Base-by-base conservation (phyloP, 2,797 vertebrate genomes). In the Lagocephalus sceleratus region DNA sequence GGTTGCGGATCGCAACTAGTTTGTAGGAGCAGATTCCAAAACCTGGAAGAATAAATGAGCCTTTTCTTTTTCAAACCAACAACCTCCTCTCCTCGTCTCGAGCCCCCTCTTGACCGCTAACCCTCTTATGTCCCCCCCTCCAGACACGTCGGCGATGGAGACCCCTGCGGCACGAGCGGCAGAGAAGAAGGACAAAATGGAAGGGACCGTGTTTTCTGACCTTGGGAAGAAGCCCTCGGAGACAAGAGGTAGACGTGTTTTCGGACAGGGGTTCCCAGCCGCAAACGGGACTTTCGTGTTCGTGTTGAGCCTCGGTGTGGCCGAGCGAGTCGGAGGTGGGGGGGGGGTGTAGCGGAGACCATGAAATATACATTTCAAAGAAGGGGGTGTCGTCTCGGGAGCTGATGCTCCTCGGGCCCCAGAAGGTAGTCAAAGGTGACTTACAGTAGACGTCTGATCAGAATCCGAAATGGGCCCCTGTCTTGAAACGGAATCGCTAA, bases 61-160 rank as follows among this genome's bases (percentile, higher is more conserved):
- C n/a, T n/a, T n/a, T n/a, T n/a, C n/a, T n/a, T n/a, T n/a, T n/a
- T n/a, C n/a, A n/a, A n/a, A n/a, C n/a, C n/a, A n/a, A n/a, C n/a
- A n/a, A n/a, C 58, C 2, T 43, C 20, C 50, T 23, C 47, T 12
- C 1, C 45, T 14, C 7, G 5, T 38, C 45, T 16, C 15, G 20
- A 51, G 48, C 41, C 39, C 2, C 0, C 57, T 51, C 35, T 9
- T 14, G 3, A 0, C n/a, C 22, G 11, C 9, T 65, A 65, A 71
- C 57, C 0, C 20, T 22, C 38, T 21, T 59, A 17, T 57, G 7
- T 39, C 8, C 38, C 21, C 20, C 0, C 48, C 39, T 49, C 35
- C 51, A 63, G 47, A 63, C 56, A 5, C 47, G 40, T 96, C 97
- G 95, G 93, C 45, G 38, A 98, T 97, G 95, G 93, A 96, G 85